phyloP scores from a whole-genome alignment of 1,140 invertebrate genomes.

The Campodea augens region DNA sequence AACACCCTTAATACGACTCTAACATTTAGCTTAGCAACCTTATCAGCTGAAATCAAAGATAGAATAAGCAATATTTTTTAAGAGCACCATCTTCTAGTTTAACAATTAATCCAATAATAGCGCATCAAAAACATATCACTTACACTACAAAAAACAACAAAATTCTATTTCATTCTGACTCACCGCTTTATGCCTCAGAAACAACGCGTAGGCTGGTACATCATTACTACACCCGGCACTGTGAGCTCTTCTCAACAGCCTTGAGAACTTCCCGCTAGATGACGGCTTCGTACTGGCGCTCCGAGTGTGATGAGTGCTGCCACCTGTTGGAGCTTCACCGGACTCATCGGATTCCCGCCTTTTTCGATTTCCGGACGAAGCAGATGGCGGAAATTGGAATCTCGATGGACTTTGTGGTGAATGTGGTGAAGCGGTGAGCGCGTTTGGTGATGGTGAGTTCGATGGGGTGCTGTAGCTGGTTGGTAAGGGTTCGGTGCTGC shows the following conservation, averaged over 20 bases:
- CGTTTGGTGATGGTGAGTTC: background rate
- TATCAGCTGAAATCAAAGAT: no score
- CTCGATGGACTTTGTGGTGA: background rate
- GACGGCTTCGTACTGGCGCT: background rate
- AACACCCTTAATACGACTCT: no score
- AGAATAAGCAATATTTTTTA: no score
- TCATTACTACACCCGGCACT: background rate
- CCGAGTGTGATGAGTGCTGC: background rate
- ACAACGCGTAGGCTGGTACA: background rate
- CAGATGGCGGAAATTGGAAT: background rate
- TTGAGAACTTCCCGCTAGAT: background rate
- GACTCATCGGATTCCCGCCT: background rate
- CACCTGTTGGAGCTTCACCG: background rate
- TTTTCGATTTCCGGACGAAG: no score
- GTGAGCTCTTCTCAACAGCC: background rate
- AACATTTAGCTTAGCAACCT: no score
- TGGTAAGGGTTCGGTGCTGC: background rate
- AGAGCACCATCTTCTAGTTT: no score
- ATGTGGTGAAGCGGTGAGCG: background rate
- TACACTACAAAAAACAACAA: no score
- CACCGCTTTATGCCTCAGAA: background rate
- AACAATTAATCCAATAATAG: no score
- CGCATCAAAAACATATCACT: no score
- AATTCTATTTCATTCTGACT: no score
- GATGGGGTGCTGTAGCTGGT: background rate